These are phyloP conservation scores for Pomatostomus ruficeps DNA, from an alignment of 2,113 vertebrate species.

Conservation along the genomic window DNA sequence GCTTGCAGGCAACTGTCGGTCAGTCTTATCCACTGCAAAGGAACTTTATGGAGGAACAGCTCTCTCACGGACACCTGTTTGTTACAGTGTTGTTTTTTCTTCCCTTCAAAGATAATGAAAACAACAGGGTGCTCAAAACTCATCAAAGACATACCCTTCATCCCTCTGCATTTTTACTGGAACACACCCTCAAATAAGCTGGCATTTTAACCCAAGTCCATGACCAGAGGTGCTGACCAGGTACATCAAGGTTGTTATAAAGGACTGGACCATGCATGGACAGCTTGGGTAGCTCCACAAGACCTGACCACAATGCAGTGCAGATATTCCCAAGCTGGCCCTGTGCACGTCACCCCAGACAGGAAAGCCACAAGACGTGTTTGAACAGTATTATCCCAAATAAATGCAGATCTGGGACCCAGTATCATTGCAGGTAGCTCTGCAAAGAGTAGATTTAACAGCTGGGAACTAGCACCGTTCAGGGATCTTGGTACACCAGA, in stretches of 20 bases:
- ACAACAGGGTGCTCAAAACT: neutral
- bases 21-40: slow-evolving; percentile 84
- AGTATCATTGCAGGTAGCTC: neutral
- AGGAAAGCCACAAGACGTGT: neutral
- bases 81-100: slow-evolving; percentile 48
- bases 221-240: neutral
- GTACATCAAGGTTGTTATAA: neutral
- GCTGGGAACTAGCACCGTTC: neutral
- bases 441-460: neutral
- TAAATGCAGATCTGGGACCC: neutral
- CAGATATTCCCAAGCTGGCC: neutral
- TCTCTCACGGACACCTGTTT: neutral
- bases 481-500: neutral
- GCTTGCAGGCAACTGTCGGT: slow-evolving; percentile 83
- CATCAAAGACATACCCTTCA: neutral
- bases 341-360: neutral
- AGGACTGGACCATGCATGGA: neutral
- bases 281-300: neutral
- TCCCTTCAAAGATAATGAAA: slow-evolving; percentile 29
- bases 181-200: neutral
- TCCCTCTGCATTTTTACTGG: neutral
- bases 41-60: slow-evolving; percentile 76
- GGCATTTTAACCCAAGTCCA: neutral
- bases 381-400: neutral
- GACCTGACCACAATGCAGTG: neutral